Evolutionary conservation across 2,888 invertebrate genomes (phyloP), one percentile per base, ranked within the genome.

Genomic region (Pollenia griseotomentosa): DNA sequence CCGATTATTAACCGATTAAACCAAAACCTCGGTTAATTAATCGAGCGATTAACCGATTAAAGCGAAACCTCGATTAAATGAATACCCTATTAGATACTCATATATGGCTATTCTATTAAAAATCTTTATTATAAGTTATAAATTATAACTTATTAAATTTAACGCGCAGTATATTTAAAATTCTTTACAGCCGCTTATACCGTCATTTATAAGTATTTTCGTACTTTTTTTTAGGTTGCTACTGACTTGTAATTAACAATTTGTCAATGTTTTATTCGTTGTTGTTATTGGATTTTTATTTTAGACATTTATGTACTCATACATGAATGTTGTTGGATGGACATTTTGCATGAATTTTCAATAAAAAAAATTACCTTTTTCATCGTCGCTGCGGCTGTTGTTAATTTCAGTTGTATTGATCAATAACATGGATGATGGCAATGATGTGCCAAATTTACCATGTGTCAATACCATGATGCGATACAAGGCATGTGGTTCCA

Each of bases 401-500:
- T 78, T 84, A 53, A 81, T 88, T 89, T 95, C 94, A 40, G 96
- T 95, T 71, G 96, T 94, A 90, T 96, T 97, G 89, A 97, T 95
- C 89, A 96, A 94, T 68, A 97, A 94, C 93, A 97, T 96, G 74
- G 97, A 96, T 7, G 97, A 97, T 0, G 97, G 97, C 86, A 97
- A 93, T 1, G 97, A 97, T 71, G 96, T 95, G 4, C 98, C 98
- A 91, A 96, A 95, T 86, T 95, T 94, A 91, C 97, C 98, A 90
- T 95, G 94, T 0, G 97, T 95, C 33, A 97, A 95, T 78, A 97
- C 97, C 91, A 97, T 96, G 91, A 97, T 95, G 92, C 96, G 96
- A 94, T 98, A 98, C 10, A 96, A 94, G 88, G 95, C 94, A 90
- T 96, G 95, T 19, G 94, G 93, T 86, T 96, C 96, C 89, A 98